These are phyloP conservation scores for Temnothorax nylanderi DNA, from an alignment of 1,140 invertebrate species.

Conservation along the genomic window DNA sequence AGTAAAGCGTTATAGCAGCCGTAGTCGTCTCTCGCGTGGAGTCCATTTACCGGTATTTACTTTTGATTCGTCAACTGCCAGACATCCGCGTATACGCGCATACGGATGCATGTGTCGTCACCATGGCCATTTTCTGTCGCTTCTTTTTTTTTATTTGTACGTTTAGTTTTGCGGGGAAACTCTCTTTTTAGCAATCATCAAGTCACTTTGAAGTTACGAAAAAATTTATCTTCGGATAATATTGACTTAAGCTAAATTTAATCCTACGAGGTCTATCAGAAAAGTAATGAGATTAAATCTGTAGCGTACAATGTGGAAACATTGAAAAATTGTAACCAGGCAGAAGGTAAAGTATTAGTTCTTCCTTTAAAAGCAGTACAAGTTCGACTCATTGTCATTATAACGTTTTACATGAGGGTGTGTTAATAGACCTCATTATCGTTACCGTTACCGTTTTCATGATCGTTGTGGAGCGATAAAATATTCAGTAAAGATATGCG, in stretches of 20 bases:
- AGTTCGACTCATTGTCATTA: too few species aligned
- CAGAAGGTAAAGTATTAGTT: too few species aligned
- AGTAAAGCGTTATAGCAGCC: slow-evolving; percentile 48
- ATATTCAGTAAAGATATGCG: too few species aligned
- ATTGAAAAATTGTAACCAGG: too few species aligned
- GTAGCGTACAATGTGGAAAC: too few species aligned
- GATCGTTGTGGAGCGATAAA: too few species aligned
- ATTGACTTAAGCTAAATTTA: not conserved
- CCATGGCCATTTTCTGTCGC: not conserved
- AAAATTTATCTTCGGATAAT: not conserved
- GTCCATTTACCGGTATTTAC: slow-evolving; percentile 61
- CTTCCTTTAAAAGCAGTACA: too few species aligned
- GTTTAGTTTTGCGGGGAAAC: slow-evolving; percentile 6
- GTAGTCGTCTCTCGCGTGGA: slow-evolving; percentile 7
- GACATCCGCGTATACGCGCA: not conserved
- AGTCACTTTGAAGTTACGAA: not conserved
- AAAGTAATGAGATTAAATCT: too few species aligned
- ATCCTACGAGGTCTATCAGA: not conserved
- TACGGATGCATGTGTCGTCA: not conserved
- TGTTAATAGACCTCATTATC: too few species aligned
- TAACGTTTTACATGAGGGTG: too few species aligned
- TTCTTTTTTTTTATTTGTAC: slow-evolving; percentile 6
- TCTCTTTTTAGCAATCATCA: not conserved
- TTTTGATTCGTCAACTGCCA: slow-evolving; percentile 64
- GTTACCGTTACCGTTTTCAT: too few species aligned